Conservation (phyloP, 2,888 invertebrate species). For the Frankliniella fusca region DNA sequence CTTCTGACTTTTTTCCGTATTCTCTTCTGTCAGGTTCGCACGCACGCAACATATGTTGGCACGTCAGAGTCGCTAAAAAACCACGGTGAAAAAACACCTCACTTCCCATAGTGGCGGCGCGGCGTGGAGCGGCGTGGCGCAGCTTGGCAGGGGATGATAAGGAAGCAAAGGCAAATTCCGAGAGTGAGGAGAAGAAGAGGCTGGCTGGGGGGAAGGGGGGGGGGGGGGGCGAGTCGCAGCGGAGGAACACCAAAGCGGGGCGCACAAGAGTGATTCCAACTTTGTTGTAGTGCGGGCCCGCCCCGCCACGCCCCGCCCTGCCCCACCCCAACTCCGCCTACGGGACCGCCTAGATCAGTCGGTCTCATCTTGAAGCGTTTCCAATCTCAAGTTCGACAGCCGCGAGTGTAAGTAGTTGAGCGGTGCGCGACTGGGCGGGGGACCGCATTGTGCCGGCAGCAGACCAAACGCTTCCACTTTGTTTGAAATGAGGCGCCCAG, state of each 20-base stretch:
- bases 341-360: neutral
- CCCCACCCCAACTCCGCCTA: neutral
- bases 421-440: too few species aligned
- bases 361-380: neutral
- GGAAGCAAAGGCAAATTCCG: neutral
- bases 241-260: neutral
- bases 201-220: neutral
- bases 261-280: slow-evolving; percentile 6
- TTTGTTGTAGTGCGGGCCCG: neutral
- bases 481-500: too few species aligned
- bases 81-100: neutral
- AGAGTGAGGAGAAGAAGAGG: too few species aligned
- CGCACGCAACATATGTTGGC: too few species aligned
- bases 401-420: neutral
- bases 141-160: neutral
- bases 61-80: too few species aligned
- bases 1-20: too few species aligned
- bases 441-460: too few species aligned
- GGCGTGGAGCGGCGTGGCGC: neutral
- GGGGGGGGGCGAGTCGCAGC: neutral
- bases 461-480: too few species aligned
- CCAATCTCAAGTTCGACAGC: slow-evolving; percentile 21
- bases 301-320: too few species aligned
- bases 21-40: too few species aligned
- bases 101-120: neutral